Conservation (phyloP, 1,140 invertebrate genomes). For the Macrostomum lignano region DNA sequence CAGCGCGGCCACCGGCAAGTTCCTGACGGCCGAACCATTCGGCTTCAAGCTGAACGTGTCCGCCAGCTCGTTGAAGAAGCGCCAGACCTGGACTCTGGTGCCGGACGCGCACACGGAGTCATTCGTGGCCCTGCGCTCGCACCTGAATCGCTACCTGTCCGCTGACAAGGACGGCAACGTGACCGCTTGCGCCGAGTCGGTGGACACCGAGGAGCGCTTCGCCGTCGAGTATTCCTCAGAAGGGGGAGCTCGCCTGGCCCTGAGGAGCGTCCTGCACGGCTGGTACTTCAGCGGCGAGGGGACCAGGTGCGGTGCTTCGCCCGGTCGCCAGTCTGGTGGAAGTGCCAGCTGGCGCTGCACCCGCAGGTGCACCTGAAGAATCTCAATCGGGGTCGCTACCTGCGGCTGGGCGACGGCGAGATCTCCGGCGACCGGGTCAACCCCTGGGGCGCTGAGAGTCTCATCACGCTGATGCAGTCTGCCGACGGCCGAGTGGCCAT, state of each 20-base stretch:
- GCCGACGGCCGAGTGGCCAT: constrained; percentile 72
- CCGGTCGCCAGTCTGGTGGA: constrained; percentile 70
- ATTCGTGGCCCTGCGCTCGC: neutral
- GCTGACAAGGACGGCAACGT: constrained; percentile 58
- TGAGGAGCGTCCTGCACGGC: constrained; percentile 54
- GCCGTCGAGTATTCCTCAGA: constrained; percentile 40
- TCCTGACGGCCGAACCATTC: constrained; percentile 85
- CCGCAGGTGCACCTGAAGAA: constrained; percentile 72
- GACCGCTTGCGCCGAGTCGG: constrained; percentile 50
- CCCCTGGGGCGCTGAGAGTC: constrained; percentile 80
- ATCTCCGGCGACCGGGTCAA: constrained; percentile 82
- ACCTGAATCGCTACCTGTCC: constrained; percentile 13
- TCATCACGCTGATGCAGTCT: constrained; percentile 70
- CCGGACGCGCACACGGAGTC: constrained; percentile 33
- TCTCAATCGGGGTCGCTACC: constrained; percentile 69
- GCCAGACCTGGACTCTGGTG: constrained; percentile 70
- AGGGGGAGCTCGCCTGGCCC: constrained; percentile 56
- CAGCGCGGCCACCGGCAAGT: no score
- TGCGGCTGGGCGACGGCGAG: constrained; percentile 41
- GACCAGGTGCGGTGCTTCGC: constrained; percentile 72
- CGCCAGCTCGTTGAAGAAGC: constrained; percentile 70
- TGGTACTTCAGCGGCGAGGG: constrained; percentile 64
- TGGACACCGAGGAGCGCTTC: constrained; percentile 40
- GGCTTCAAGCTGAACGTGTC: constrained; percentile 75
- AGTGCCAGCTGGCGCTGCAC: constrained; percentile 64